phyloP scores from a whole-genome alignment of 2,113 vertebrate species.

The Hippocampus barbouri region DNA sequence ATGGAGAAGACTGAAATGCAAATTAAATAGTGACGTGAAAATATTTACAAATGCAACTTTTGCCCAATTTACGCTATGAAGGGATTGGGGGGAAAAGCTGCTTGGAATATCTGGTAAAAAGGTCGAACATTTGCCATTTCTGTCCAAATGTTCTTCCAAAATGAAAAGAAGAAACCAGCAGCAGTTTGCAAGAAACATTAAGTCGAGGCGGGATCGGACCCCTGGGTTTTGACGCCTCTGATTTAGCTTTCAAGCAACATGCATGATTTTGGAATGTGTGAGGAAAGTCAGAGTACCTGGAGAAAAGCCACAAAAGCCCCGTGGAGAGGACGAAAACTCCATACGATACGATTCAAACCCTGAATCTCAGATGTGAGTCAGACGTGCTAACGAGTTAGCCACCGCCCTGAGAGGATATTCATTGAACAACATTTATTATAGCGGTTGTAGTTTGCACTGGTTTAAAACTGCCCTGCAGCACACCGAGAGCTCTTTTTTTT shows the following conservation, averaged over 20 bases:
- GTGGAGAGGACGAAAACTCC: background rate
- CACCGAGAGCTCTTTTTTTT: background rate
- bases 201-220: background rate
- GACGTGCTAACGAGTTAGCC: background rate
- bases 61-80: background rate
- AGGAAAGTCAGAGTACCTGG: background rate
- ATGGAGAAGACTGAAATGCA: background rate
- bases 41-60: background rate
- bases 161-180: background rate
- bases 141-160: background rate
- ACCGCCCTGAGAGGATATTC: background rate
- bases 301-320: background rate
- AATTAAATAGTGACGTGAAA: too few species aligned
- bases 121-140: background rate
- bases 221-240: background rate
- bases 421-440: background rate
- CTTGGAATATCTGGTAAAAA: background rate
- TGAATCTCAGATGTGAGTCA: background rate
- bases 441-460: background rate
- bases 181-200: background rate
- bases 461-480: background rate
- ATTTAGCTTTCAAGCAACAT: background rate
- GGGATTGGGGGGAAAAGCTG: background rate
- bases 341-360: background rate
- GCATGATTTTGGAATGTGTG: background rate